phyloP scores from a whole-genome alignment of 1,140 invertebrate species.

The Aethina tumida region DNA sequence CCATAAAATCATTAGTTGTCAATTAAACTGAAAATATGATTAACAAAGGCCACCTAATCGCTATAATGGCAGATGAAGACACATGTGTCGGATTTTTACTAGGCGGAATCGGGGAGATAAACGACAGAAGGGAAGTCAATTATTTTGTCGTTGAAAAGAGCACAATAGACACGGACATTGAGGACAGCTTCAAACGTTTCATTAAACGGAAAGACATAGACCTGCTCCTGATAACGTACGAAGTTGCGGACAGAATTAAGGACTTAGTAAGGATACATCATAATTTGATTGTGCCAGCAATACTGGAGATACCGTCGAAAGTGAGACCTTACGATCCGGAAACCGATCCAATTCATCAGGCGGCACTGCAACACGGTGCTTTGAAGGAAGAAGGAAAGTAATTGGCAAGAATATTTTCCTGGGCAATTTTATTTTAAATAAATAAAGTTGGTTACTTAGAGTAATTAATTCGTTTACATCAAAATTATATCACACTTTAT shows the following conservation, averaged over 20 bases:
- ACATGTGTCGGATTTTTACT: conserved; percentile 9
- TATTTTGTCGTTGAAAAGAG: conserved; percentile 5
- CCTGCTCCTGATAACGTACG: conserved; percentile 8
- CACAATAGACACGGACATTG: background rate
- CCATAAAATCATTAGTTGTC: no score
- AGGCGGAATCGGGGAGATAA: conserved; percentile 7
- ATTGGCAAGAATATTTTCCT: no score
- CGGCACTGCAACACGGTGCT: no score
- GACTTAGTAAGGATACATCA: conserved; percentile 1
- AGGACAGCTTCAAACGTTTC: conserved; percentile 7
- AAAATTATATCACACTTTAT: no score
- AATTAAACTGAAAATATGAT: no score
- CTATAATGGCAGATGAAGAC: conserved; percentile 10
- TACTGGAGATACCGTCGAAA: conserved; percentile 9
- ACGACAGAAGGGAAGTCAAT: background rate
- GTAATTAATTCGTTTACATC: no score
- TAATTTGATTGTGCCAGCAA: conserved; percentile 1
- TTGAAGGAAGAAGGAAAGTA: no score
- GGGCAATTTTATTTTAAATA: no score
- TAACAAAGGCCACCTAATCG: no score
- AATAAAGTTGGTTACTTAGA: no score
- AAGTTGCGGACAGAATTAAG: conserved; percentile 9
- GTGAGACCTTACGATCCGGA: conserved; percentile 3
- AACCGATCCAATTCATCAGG: conserved; percentile 6
- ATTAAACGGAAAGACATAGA: conserved; percentile 7